Evolutionary conservation across 2,113 vertebrate genomes (phyloP).

Genomic region (Halichoerus grypus): DNA sequence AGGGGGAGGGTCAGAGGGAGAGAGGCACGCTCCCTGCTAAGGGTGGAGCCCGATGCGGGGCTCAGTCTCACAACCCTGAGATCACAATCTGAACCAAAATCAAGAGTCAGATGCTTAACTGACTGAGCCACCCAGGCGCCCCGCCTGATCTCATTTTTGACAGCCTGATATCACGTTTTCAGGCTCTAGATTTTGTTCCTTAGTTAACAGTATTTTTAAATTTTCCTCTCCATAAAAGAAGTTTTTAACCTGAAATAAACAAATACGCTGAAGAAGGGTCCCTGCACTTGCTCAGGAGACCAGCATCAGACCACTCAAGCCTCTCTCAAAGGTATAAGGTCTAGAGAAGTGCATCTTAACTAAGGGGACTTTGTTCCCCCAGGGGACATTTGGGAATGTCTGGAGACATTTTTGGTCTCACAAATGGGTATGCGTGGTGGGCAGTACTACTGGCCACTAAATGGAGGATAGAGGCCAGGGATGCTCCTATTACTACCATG

Average conservation of each 20-base stretch:
- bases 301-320: not conserved
- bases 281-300: not conserved
- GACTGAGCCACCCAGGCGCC: not conserved
- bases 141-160: not conserved
- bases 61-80: not conserved
- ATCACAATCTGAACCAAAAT: not conserved
- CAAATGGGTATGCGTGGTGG: not conserved
- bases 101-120: not conserved
- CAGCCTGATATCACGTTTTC: not conserved
- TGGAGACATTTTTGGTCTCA: not conserved
- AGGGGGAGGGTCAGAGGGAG: not conserved
- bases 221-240: not conserved
- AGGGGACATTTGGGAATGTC: not conserved
- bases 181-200: not conserved
- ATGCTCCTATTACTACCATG: not conserved
- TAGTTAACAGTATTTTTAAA: not conserved
- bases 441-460: not conserved
- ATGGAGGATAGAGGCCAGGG: not conserved
- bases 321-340: not conserved
- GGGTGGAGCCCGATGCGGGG: not conserved
- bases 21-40: not conserved
- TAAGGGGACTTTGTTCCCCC: too few relatives aligned
- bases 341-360: not conserved
- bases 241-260: not conserved
- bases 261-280: not conserved